Evolutionary conservation across 1,140 invertebrate species (phyloP), one percentile per base, ranked within the genome.

Genomic region (Hormaphis cornu): DNA sequence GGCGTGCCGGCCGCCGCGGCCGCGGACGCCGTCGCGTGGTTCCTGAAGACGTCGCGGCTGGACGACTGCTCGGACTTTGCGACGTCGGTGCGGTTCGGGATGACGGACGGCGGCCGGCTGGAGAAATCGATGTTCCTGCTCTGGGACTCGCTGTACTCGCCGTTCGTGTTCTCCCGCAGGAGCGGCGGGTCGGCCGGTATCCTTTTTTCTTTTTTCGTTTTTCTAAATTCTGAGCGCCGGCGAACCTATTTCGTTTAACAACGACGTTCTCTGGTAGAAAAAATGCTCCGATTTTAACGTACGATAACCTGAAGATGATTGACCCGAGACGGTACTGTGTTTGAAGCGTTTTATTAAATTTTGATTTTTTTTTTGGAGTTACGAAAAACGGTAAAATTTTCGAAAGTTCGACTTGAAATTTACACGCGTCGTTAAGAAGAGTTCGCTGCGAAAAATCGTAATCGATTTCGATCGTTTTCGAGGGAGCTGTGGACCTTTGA

Each of bases 131-230:
- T 66, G 61, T 66, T 66, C 1, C 12, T 48, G 6, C 22, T 66
- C 9, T 48, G 28, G 28, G 61, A 66, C 14, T 50, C 61, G 0
- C 35, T 66, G 18, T 66, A 66, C 35, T 66, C 61, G 18, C 61
- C 61, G 1, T 66, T 48, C 12, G 22, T 66, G 33, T 66, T 66
- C 24, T 50, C 61, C 7, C 35, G n/a, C n/a, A n/a, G n/a, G n/a
- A n/a, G n/a, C n/a, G n/a, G n/a, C n/a, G n/a, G 61, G 61, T 50
- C 61, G 30, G n/a, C 40, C 8, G 24, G 61, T 66, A 66, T 66
- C 61, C 61, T 66, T 66, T 66, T 6, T 42, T 42, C 28, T 7
- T 3, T 35, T 10, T 33, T 24, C 7, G 14, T 40, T 14, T 37
- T 56, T 35, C 30, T 30, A 10, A 5, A 44, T 7, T 16, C 16